Evolutionary conservation across 1,140 invertebrate genomes (phyloP), one percentile per base, ranked within the genome.

Genomic region (Bombus confusus): DNA sequence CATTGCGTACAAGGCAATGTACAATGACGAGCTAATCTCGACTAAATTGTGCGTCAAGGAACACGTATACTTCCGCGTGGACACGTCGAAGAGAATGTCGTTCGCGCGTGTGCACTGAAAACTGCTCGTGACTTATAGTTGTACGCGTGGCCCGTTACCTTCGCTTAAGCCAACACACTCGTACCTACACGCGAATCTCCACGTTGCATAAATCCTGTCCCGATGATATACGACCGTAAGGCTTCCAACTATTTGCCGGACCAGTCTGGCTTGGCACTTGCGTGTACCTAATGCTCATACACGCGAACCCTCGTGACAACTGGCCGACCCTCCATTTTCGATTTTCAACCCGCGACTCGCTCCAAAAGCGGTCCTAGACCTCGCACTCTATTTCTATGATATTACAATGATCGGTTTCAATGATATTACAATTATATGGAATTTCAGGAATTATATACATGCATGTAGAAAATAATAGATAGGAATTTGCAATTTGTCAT

Each of bases 201-300:
- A 79, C 83, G 83, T 88, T 88, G 87, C 87, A 85, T 88, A 88
- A 88, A 88, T 88, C 87, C 87, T 87, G 82, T 43, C 84, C 41
- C 71, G 77, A 90, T 90, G 88, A 90, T 90, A 73, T 89, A 90
- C 77, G 84, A 76, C 41, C 59, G 69, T 66, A 68, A 83, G 69
- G 72, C 52, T 76, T 69, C 80, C 87, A 89, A 87, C 88, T 90
- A 90, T 90, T 90, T 90, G 88, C 87, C 80, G 87, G 87, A 85
- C 87, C 78, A 87, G 80, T 69, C 80, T 59, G 80, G 83, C 75
- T 80, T 73, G 82, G 82, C 74, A 78, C 82, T 66, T 64, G 22
- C 74, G 28, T 43, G 43, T 37, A 52, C 68, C 77, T 73, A 73
- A 80, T 80, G 73, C 43, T 22, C 52, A 73, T 31, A 83, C 80